Evolutionary conservation across 1,140 invertebrate species (phyloP).

Genomic region (Brachionus sp.): DNA sequence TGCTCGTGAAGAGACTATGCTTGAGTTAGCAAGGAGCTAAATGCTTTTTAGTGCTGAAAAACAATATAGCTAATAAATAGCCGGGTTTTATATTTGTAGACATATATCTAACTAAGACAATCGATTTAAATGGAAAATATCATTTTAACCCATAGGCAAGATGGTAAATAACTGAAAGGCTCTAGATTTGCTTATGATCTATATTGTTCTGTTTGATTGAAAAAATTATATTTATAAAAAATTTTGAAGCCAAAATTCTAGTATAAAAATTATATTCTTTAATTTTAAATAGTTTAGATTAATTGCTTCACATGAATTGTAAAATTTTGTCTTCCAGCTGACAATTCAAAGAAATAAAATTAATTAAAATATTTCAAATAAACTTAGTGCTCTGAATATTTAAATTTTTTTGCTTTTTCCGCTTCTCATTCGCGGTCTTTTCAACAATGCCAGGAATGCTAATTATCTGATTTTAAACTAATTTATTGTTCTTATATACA

Average conservation of each 20-base stretch:
- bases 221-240: too few species aligned
- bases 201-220: background rate
- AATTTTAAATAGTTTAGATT: background rate
- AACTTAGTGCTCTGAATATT: background rate
- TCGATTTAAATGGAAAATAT: background rate
- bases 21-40: background rate
- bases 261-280: background rate
- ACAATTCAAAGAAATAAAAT: background rate
- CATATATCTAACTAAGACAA: background rate
- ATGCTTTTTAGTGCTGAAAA: background rate
- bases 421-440: background rate
- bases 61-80: background rate
- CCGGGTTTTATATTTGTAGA: background rate
- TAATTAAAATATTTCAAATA: conserved; percentile 2
- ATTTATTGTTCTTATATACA: background rate
- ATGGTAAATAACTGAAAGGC: background rate
- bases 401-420: background rate
- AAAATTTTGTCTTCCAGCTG: background rate
- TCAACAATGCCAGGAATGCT: background rate
- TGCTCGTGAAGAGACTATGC: background rate
- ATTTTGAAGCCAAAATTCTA: background rate
- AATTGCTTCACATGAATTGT: background rate
- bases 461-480: background rate
- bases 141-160: background rate
- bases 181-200: background rate